Conservation (phyloP, 2,888 invertebrate genomes). For the Lacanobia wlatinum region DNA sequence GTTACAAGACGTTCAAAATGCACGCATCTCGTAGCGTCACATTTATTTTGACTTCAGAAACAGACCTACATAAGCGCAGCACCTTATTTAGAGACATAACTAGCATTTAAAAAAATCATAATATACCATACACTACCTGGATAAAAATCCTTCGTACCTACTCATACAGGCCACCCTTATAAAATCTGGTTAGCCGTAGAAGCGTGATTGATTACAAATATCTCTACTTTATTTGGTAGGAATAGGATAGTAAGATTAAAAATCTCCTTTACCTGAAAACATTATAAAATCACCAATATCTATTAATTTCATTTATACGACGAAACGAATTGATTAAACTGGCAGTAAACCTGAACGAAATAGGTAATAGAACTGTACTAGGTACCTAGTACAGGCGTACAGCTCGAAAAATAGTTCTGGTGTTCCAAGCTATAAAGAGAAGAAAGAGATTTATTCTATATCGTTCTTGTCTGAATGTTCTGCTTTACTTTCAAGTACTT, state of each 20-base stretch:
- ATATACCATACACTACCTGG: neutral
- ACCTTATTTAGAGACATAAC: neutral
- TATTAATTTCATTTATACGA: neutral
- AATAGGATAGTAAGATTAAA: neutral
- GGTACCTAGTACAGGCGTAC: neutral
- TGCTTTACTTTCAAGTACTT: no score
- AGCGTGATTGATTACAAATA: no score
- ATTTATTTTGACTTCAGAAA: conserved; percentile 2
- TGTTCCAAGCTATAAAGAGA: no score
- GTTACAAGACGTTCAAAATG: conserved; percentile 9
- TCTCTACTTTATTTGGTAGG: no score
- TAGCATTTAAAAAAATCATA: neutral
- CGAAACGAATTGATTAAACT: neutral
- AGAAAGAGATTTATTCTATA: neutral
- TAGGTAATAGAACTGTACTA: neutral
- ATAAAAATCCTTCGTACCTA: no score
- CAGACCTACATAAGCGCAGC: neutral
- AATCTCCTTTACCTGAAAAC: neutral
- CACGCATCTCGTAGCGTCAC: neutral
- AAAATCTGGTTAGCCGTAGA: no score
- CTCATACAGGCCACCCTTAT: no score
- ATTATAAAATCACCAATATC: neutral
- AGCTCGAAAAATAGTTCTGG: neutral
- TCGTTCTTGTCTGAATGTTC: neutral
- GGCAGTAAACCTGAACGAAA: neutral